Percentiles rank a stretch among this genome's conserved stretches.
Conservation (phyloP, 1,140 invertebrate genomes). For the Colletes latitarsis region DNA sequence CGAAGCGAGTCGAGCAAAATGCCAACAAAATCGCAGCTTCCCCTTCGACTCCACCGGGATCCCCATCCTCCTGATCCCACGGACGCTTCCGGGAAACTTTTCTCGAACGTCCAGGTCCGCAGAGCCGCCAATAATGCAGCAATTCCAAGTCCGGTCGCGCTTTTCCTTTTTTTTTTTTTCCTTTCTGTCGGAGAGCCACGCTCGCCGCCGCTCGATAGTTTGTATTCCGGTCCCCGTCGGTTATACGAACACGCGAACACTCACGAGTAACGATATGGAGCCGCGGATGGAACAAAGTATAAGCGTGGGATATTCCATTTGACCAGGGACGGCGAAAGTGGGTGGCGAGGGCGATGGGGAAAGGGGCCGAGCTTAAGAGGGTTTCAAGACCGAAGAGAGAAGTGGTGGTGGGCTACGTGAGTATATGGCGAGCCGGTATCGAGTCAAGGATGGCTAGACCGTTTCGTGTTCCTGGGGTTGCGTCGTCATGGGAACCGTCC, state of each 20-base stretch:
- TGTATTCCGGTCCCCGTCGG: conserved; percentile 40
- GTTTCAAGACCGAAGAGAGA: conserved; percentile 48
- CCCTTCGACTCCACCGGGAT: too few relatives aligned
- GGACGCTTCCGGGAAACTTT: not conserved
- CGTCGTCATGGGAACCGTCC: conserved; percentile 79
- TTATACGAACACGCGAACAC: conserved; percentile 1
- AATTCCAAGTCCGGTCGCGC: conserved; percentile 34
- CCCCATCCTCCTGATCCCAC: too few relatives aligned
- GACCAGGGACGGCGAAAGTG: conserved; percentile 19
- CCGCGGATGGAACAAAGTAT: conserved; percentile 56
- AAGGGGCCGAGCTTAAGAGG: conserved; percentile 48
- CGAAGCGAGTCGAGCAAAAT: too few relatives aligned
- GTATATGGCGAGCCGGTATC: conserved; percentile 59
- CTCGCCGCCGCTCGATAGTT: conserved; percentile 24
- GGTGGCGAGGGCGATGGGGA: not conserved
- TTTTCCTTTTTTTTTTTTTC: conserved; percentile 22
- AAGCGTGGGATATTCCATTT: conserved; percentile 53
- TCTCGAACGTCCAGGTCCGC: not conserved
- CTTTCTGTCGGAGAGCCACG: not conserved
- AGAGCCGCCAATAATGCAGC: conserved; percentile 31
- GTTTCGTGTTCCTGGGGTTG: conserved; percentile 74
- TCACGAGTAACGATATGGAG: conserved; percentile 19
- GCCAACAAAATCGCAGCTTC: too few relatives aligned
- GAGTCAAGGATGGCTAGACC: conserved; percentile 76
- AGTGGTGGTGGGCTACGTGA: conserved; percentile 57